Evolutionary conservation across 2,113 vertebrate genomes (phyloP), one percentile per base, ranked within the genome.

Genomic region (Parus major): DNA sequence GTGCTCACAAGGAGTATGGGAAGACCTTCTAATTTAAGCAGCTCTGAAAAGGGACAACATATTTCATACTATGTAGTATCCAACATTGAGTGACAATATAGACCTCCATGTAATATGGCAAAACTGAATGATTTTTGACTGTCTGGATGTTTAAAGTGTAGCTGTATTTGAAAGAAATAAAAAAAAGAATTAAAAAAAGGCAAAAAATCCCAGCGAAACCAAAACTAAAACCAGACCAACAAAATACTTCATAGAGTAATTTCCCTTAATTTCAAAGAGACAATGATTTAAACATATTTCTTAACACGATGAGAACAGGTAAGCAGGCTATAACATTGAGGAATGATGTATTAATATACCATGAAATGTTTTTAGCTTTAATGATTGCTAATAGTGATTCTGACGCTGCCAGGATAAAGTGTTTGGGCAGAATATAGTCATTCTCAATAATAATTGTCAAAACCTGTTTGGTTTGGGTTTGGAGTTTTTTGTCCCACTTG

Each of bases 1-100:
- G 49, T 71, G 18, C 52, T 96, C 2, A 2, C 68, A 60, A 71
- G 35, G 72, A 83, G 42, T 57, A 90, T 52, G 42, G 49, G 71
- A 92, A 95, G 81, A 66, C 21, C 86, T 92, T 88, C 35, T 72
- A 85, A 93, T 93, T 93, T 91, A 93, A 96, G 50, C 24, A 85
- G 50, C 36, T 16, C 68, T 92, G 73, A 84, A 95, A 77, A 60
- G 25, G 82, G 84, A 86, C 24, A 55, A 47, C 10, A 8, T 82
- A 49, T 70, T 95, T 95, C 77, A 21, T 88, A 41, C 41, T 44
- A 20, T 22, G 22, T 63, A 36, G 73, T 41, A 77, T 65, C 44
- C 47, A 65, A 59, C 65, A 61, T 6, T 82, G 60, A 82, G 42
- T 88, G 83, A 83, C 87, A 77, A 19, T 25, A 24, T 36, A 73